phyloP scores from a whole-genome alignment of 2,888 invertebrate species.

The Brachynemurus nebulosus region DNA sequence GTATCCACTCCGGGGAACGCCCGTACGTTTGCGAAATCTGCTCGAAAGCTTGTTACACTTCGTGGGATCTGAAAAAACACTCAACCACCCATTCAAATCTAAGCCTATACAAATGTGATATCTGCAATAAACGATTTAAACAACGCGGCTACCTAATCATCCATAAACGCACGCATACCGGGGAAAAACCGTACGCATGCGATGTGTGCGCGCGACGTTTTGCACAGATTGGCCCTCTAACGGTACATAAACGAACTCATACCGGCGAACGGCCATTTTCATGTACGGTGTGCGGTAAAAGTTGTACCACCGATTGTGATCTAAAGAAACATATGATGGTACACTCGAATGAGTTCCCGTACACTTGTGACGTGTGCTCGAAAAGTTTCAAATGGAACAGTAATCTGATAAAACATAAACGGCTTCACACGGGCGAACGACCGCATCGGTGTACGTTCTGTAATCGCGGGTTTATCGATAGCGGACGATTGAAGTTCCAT shows the following conservation, averaged over 20 bases:
- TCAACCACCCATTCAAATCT: neutral
- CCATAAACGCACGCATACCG: constrained; percentile 8
- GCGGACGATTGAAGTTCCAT: constrained; percentile 5
- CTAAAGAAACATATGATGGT: constrained; percentile 9
- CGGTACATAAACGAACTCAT: constrained; percentile 7
- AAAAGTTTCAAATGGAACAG: constrained; percentile 9
- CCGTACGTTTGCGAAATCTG: constrained; percentile 3
- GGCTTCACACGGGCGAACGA: constrained; percentile 3
- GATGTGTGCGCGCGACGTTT: constrained; percentile 7
- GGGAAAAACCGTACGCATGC: constrained; percentile 7
- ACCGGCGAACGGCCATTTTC: constrained; percentile 8
- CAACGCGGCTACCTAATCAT: constrained; percentile 6
- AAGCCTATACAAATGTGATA: constrained; percentile 1
- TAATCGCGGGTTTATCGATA: constrained; percentile 2
- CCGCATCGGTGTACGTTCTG: constrained; percentile 4
- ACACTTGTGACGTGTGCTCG: neutral
- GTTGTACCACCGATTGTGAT: constrained; percentile 7
- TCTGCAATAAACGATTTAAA: constrained; percentile 7
- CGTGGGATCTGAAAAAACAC: constrained; percentile 8
- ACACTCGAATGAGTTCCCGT: constrained; percentile 5
- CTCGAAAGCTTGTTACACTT: constrained; percentile 2
- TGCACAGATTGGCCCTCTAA: constrained; percentile 6
- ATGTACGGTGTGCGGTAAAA: constrained; percentile 3
- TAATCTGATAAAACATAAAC: constrained; percentile 5
- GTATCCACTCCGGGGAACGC: constrained; percentile 3